These are phyloP conservation scores for Carollia perspicillata DNA, from an alignment of 2,113 vertebrate species.

Conservation along the genomic window DNA sequence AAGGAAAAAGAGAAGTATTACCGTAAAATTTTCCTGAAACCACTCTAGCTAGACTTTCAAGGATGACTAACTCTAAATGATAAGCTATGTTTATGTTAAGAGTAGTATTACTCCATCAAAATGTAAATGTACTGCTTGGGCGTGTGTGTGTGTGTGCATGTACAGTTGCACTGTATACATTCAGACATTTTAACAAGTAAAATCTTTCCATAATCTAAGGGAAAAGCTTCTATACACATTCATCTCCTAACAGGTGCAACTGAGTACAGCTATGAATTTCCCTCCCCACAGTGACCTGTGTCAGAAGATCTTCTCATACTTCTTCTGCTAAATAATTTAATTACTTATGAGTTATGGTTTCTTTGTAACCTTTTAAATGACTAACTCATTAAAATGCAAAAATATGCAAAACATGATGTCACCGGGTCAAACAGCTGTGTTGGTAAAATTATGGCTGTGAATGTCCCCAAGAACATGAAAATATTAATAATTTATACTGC, in stretches of 20 bases:
- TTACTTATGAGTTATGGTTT: conserved; percentile 87
- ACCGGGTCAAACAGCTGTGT: conserved; percentile 85
- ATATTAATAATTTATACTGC: conserved; percentile 84
- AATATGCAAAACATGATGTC: conserved; percentile 85
- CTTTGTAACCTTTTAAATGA: conserved; percentile 86
- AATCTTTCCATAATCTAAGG: conserved; percentile 55
- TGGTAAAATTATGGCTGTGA: conserved; percentile 82
- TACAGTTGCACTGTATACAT: neutral
- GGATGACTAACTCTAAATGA: conserved; percentile 39
- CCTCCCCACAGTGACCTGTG: conserved; percentile 79
- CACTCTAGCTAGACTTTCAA: conserved; percentile 42
- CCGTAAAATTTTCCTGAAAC: conserved; percentile 2
- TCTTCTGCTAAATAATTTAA: conserved; percentile 84
- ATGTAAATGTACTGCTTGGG: neutral
- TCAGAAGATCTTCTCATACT: conserved; percentile 78
- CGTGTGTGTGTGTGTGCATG: neutral
- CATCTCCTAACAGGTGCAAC: conserved; percentile 74
- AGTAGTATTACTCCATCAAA: conserved; percentile 11
- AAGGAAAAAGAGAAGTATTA: neutral
- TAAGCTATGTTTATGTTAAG: conserved; percentile 33
- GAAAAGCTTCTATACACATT: conserved; percentile 42
- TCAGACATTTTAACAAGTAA: conserved; percentile 47
- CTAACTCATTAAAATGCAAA: conserved; percentile 84
- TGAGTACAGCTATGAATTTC: conserved; percentile 60
- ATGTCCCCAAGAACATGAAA: conserved; percentile 83